phyloP scores from a whole-genome alignment of 2,888 invertebrate genomes.

The Dryococelus australis region DNA sequence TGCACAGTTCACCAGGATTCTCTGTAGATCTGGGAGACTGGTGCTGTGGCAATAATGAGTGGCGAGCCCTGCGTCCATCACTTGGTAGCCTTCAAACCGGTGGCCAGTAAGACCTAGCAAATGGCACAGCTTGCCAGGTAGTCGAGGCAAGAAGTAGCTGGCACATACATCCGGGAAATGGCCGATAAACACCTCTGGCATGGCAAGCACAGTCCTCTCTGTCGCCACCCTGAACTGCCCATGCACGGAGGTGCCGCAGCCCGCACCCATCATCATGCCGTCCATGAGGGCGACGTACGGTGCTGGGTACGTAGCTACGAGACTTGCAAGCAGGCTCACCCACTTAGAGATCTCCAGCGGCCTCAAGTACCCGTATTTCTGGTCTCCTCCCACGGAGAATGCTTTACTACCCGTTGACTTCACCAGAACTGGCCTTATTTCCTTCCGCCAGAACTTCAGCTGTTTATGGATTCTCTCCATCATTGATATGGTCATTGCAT shows the following conservation, averaged over 20 bases:
- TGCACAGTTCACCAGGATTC: not conserved
- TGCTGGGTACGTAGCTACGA: not conserved
- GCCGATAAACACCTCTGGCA: not conserved
- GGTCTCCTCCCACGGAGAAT: not conserved
- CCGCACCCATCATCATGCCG: not conserved
- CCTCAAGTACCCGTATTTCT: not conserved
- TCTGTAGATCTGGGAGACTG: not conserved
- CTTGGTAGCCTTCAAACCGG: not conserved
- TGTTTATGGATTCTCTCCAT: not conserved
- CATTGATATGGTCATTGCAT: not conserved
- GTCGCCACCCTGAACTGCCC: not conserved
- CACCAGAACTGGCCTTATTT: not conserved
- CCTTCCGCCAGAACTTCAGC: not conserved
- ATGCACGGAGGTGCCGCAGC: not conserved
- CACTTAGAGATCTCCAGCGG: no score
- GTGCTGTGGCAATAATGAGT: not conserved
- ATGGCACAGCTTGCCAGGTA: not conserved
- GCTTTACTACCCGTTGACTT: not conserved
- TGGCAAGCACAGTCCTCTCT: not conserved
- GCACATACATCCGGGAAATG: not conserved
- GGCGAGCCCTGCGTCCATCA: not conserved
- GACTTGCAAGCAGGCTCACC: not conserved
- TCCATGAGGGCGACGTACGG: constrained; percentile 11
- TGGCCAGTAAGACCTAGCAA: not conserved
- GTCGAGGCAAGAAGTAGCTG: not conserved